Percentiles rank a stretch among this genome's conserved stretches.
Conservation (phyloP, 1,140 invertebrate species). For the Macrosteles quadrilineatus region DNA sequence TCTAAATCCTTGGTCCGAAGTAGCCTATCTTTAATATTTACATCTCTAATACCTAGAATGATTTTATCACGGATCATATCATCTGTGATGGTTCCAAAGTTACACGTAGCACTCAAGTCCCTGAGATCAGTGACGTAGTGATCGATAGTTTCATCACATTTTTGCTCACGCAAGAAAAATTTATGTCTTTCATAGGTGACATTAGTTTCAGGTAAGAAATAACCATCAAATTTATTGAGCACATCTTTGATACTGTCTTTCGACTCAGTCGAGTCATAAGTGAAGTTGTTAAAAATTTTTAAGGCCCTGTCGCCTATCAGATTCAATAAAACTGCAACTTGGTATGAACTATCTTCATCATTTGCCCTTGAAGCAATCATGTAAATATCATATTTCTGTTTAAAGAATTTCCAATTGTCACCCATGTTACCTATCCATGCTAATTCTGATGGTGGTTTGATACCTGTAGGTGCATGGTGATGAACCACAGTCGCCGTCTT, state of each 20-base stretch:
- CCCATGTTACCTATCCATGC: background rate
- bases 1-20: background rate
- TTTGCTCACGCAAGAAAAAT: background rate
- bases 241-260: background rate
- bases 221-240: background rate
- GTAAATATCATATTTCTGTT: slow-evolving; percentile 3
- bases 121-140: background rate
- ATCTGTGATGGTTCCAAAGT: background rate
- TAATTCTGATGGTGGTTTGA: background rate
- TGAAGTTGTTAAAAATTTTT: slow-evolving; percentile 1
- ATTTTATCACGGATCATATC: background rate
- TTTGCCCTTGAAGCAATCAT: background rate
- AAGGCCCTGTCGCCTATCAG: background rate
- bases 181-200: background rate
- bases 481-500: too few species aligned
- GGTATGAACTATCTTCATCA: background rate
- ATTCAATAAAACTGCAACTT: background rate
- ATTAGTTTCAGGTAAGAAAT: background rate
- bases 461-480: too few species aligned
- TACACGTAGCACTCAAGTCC: background rate
- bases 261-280: background rate
- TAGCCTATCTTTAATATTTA: background rate
- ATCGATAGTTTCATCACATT: background rate
- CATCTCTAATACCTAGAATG: background rate
- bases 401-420: background rate